Conservation (phyloP, 2,797 vertebrate genomes). For the Sorex maritimensis region DNA sequence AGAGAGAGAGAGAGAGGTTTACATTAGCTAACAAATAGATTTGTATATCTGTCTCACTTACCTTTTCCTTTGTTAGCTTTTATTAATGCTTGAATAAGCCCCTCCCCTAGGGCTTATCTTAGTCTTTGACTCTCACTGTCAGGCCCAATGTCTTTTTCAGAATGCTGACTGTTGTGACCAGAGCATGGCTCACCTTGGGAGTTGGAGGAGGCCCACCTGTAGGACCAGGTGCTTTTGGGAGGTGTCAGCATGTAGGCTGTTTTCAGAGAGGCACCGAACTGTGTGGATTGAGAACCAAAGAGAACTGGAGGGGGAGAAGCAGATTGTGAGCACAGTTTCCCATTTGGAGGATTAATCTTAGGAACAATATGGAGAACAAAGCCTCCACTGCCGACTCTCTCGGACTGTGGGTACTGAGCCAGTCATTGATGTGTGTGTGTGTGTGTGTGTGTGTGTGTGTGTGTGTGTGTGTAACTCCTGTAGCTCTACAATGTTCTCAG, state of each 20-base stretch:
- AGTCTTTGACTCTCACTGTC: not conserved
- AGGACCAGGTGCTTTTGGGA: too few relatives aligned
- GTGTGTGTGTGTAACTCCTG: too few relatives aligned
- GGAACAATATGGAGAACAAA: not conserved
- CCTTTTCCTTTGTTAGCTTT: not conserved
- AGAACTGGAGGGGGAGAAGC: not conserved
- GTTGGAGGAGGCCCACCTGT: not conserved
- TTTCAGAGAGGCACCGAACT: not conserved
- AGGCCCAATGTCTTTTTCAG: too few relatives aligned
- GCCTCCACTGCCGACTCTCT: not conserved
- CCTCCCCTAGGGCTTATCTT: not conserved
- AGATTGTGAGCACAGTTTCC: not conserved
- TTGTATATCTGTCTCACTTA: not conserved
- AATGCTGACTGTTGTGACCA: not conserved
- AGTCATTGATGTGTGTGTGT: too few relatives aligned
- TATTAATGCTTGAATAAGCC: not conserved
- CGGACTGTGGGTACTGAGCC: too few relatives aligned
- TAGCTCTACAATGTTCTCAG: not conserved
- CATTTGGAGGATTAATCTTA: too few relatives aligned
- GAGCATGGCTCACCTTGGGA: not conserved
- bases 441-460: too few relatives aligned
- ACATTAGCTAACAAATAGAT: not conserved
- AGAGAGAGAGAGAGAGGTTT: too few relatives aligned
- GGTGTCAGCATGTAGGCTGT: not conserved
- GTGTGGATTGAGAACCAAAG: too few relatives aligned